A percentile compares a stretch with the other conserved stretches of the same genome.
Evolutionary conservation across 2,113 vertebrate species (phyloP).

Genomic region (Poecilia latipinna): DNA sequence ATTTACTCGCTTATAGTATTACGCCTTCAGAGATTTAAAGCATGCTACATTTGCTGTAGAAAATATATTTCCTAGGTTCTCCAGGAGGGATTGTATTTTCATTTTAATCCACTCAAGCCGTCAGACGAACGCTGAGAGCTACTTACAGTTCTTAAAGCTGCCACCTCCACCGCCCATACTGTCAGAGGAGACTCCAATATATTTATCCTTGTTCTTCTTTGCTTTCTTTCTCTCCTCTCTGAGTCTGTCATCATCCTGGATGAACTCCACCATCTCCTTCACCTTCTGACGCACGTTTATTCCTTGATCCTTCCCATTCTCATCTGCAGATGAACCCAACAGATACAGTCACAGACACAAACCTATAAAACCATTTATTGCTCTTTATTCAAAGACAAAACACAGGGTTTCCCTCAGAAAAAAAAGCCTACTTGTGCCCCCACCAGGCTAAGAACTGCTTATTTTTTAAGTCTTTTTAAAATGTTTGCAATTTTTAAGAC

Average conservation of each 20-base stretch:
- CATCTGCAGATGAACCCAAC: constrained; percentile 81
- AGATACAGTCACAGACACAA: background rate
- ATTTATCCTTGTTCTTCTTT: constrained; percentile 99
- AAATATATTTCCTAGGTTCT: background rate
- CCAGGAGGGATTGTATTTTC: background rate
- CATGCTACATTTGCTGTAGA: background rate
- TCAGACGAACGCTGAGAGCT: constrained; percentile 1
- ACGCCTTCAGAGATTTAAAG: background rate
- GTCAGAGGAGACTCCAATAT: constrained; percentile 95
- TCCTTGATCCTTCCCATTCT: constrained; percentile 97
- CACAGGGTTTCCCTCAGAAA: too few relatives aligned
- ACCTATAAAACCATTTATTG: constrained; percentile 48
- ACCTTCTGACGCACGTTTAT: constrained; percentile 98
- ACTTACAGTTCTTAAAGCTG: constrained; percentile 88
- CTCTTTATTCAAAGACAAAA: background rate
- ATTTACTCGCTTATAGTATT: background rate
- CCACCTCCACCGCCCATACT: constrained; percentile 80
- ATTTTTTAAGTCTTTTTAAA: too few relatives aligned
- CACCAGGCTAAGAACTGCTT: too few relatives aligned
- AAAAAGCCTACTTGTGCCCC: too few relatives aligned
- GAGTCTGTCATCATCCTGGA: constrained; percentile 95
- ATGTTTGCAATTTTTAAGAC: too few relatives aligned
- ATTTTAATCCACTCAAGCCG: constrained; percentile 8
- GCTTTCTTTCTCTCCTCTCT: constrained; percentile 97
- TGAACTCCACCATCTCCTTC: constrained; percentile 98